Evolutionary conservation across 2,113 vertebrate species (phyloP).

Genomic region (Cariama cristata): DNA sequence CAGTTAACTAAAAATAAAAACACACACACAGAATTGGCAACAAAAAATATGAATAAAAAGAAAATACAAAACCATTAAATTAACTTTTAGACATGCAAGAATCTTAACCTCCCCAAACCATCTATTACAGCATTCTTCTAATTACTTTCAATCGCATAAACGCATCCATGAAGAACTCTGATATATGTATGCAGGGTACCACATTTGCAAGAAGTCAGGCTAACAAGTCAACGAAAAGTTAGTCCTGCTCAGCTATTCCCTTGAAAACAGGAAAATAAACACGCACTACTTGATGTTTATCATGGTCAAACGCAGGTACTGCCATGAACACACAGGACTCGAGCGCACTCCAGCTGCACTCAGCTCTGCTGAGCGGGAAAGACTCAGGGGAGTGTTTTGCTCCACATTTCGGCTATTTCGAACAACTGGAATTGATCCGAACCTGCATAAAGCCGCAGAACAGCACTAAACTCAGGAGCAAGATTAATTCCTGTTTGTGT

Average conservation of each 20-base stretch:
- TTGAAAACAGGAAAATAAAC: neutral
- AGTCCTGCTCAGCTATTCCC: neutral
- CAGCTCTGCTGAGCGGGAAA: accelerated
- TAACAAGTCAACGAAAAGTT: neutral
- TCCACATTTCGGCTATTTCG: neutral
- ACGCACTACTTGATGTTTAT: neutral
- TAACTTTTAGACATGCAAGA: neutral
- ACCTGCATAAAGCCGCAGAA: neutral
- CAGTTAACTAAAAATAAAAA: slow-evolving; percentile 85
- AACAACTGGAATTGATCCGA: neutral
- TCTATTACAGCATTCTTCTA: neutral
- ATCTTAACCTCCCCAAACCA: neutral
- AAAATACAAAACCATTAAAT: neutral
- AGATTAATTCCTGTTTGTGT: neutral
- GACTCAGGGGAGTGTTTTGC: neutral
- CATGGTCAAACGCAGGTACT: neutral
- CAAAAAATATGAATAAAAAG: neutral
- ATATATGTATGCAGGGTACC: neutral
- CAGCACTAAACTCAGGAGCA: neutral
- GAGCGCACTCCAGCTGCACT: neutral
- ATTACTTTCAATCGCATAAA: neutral
- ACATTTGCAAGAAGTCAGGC: neutral
- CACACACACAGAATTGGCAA: slow-evolving; percentile 42
- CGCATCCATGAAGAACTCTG: neutral
- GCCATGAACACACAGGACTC: neutral